Evolutionary conservation across 2,888 invertebrate species (phyloP).

Genomic region (Gastracanthus pulcherrimus): DNA sequence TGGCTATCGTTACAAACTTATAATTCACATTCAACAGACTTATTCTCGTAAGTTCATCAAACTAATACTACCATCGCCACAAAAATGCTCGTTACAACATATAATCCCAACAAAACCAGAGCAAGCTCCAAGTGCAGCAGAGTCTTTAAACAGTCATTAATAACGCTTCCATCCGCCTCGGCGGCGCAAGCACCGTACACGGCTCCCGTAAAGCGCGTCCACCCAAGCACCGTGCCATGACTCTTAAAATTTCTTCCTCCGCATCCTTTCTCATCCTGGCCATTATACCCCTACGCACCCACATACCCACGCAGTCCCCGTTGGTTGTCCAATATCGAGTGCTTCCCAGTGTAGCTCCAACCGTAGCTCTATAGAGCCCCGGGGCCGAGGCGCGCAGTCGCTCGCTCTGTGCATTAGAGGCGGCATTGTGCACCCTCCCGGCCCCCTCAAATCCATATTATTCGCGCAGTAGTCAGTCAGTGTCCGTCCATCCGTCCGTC

Average conservation of each 20-base stretch:
- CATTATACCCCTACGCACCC: background rate
- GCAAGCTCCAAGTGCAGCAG: background rate
- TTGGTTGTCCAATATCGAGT: background rate
- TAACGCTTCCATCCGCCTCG: slow-evolving; percentile 24
- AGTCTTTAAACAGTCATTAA: slow-evolving; percentile 48
- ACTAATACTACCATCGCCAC: no score
- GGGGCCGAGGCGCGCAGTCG: slow-evolving; percentile 68
- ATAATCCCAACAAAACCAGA: slow-evolving; percentile 11
- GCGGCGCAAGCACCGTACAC: no score
- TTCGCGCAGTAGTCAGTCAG: slow-evolving; percentile 74
- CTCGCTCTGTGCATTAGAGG: slow-evolving; percentile 73
- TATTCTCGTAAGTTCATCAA: no score
- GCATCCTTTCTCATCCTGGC: background rate
- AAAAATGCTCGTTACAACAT: no score
- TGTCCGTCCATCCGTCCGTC: slow-evolving; percentile 61
- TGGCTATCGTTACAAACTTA: no score
- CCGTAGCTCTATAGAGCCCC: no score
- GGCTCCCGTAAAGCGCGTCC: background rate
- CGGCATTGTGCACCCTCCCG: slow-evolving; percentile 69
- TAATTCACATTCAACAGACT: no score
- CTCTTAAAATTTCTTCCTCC: slow-evolving; percentile 35
- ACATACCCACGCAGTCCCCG: background rate
- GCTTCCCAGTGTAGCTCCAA: background rate
- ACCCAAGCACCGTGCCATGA: slow-evolving; percentile 16
- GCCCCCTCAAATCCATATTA: slow-evolving; percentile 74